Percentiles rank a stretch among this genome's conserved stretches.
phyloP scores from a whole-genome alignment of 2,113 vertebrate genomes.

The Camelus dromedarius region DNA sequence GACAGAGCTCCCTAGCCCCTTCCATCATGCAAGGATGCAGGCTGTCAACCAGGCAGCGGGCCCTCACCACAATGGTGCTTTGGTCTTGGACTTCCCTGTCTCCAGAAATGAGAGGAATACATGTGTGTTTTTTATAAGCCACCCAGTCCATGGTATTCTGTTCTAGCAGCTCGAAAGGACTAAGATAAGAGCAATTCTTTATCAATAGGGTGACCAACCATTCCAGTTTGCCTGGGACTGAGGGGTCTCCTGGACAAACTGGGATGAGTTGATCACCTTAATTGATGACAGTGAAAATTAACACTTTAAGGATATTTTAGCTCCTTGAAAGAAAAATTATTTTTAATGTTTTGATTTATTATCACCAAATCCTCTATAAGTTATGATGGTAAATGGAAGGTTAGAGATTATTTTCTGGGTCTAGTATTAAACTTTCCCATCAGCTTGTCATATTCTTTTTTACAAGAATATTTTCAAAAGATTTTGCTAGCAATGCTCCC shows the following conservation, averaged over 20 bases:
- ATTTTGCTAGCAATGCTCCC: not conserved
- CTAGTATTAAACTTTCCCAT: not conserved
- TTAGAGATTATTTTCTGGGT: slow-evolving; percentile 49
- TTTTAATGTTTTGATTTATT: not conserved
- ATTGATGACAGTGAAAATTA: not conserved
- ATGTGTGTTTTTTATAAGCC: not conserved
- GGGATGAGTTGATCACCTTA: not conserved
- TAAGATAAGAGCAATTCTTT: not conserved
- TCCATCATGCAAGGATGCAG: not conserved
- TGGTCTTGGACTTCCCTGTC: not conserved
- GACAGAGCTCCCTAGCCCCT: not conserved
- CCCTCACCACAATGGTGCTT: not conserved
- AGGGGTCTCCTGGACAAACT: not conserved
- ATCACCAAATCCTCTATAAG: not conserved
- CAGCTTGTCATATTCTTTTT: not conserved
- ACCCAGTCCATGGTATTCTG: not conserved
- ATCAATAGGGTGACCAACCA: not conserved
- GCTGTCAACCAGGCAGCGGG: not conserved
- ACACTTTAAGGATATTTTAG: not conserved
- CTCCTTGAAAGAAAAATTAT: slow-evolving; percentile 3
- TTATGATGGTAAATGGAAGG: not conserved
- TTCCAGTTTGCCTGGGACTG: not conserved
- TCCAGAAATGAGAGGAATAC: not conserved
- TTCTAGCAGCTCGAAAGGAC: not conserved
- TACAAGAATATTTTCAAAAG: not conserved